Evolutionary conservation across 2,113 vertebrate genomes (phyloP), one percentile per base, ranked within the genome.

Genomic region (Gobio gobio): DNA sequence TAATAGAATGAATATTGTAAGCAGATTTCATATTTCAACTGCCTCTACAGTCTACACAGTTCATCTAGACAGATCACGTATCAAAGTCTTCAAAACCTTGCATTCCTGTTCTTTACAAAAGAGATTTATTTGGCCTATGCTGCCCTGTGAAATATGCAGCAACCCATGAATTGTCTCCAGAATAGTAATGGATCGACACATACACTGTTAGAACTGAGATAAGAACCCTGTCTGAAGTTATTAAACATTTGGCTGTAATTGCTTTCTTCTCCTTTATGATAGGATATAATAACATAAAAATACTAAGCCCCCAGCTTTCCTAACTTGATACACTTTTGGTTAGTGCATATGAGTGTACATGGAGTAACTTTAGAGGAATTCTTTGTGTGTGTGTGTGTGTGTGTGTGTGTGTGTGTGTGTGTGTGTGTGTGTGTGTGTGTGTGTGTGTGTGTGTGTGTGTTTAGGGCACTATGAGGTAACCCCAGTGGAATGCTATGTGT

Each of bases 401-500:
- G 36, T 78, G 10, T 13, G 64, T 79, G 29, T 16, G 47, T 76
- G 45, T 82, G 43, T 54, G 51, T 18, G 70, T 58, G 81, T 43
- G 51, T 75, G 68, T 84, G 72, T 84, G 43, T 33, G 47, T 49
- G 47, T 83, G 36, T 76, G 70, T 84, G 10, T 54, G 24, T 68
- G 43, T 70, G 66, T 36, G 13, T 74, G 33, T 66, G 40, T 83
- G 40, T 82, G 33, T 82, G 51, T 78, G 26, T 68, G 64, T 85
- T 88, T 29, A 54, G 51, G 24, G 56, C 29, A 79, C 45, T 82
- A 79, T 88, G 85, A 81, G 66, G 82, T 83, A 77, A 84, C 43
- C 54, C 43, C 76, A 86, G 43, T 56, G 61, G 85, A 88, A 88
- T 84, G 82, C 40, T 76, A 45, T 81, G 84, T 88, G 80, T 88